Evolutionary conservation across 2,797 vertebrate species (phyloP), one percentile per base, ranked within the genome.

Genomic region (Pseudomugil gertrudae): DNA sequence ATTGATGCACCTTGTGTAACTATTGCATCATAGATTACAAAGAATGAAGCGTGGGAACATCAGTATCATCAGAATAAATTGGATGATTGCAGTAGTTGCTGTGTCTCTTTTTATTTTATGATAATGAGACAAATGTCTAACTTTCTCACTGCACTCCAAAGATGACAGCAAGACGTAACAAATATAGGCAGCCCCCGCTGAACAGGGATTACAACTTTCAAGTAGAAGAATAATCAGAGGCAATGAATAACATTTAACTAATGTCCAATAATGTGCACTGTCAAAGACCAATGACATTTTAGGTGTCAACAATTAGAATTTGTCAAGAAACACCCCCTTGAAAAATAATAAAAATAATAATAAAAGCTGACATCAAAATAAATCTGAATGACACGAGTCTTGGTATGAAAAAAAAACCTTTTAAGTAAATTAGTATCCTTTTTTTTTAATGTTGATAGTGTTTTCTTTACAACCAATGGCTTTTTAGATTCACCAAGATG

Each of bases 21-120:
- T 66, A 73, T 91, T 92, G 88, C 91, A 89, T 91, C 87, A 91
- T 79, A 80, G 69, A 90, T 92, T 80, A 90, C 73, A 87, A 73
- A 86, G 89, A 91, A 77, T 80, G 38, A 64, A 76, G 69, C 27
- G 65, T 17, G 57, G 53, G 65, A 69, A 88, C 80, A 86, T 90
- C 87, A 90, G 79, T 67, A 69, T 81, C 79, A 78, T 92, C 88
- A 87, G 71, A 88, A 84, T 81, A 67, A 74, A 77, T 74, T 62
- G 43, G 69, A 84, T 87, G 89, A 91, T 88, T 90, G 85, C 87
- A 77, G 80, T 87, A 89, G 90, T 88, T 92, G 87, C 78, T 64
- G 57, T 76, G 88, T 83, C 84, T 81, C 63, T 17, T 47, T 63
- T 81, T 81, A 83, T 88, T 87, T 80, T 50, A 63, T 21, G 67